These are phyloP conservation scores for Terrapene triunguis DNA, from an alignment of 2,113 vertebrate species.

Conservation along the genomic window DNA sequence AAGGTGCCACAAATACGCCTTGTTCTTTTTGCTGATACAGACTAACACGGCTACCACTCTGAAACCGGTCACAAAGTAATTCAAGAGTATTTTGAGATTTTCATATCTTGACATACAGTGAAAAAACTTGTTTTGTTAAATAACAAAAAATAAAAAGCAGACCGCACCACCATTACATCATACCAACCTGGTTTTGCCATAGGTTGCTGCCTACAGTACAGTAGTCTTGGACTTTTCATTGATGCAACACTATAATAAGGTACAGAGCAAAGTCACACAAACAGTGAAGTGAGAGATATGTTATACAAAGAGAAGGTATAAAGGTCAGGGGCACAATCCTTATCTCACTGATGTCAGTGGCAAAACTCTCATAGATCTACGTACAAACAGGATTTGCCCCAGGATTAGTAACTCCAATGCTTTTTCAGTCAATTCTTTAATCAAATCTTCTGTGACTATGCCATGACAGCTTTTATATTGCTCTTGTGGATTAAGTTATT, in stretches of 20 bases:
- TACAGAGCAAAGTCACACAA: neutral
- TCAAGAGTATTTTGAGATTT: no score
- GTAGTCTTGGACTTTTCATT: neutral
- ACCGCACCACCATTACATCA: no score
- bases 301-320: neutral
- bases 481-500: no score
- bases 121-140: no score
- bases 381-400: neutral
- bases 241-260: neutral
- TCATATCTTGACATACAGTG: no score
- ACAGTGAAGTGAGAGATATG: neutral
- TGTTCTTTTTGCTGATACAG: no score
- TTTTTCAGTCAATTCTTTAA: neutral
- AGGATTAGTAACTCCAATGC: neutral
- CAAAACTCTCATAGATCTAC: neutral
- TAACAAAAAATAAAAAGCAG: no score
- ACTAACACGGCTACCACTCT: no score
- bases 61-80: no score
- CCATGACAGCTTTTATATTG: neutral
- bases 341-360: neutral
- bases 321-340: neutral
- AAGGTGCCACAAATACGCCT: no score
- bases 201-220: neutral
- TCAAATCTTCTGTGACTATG: neutral
- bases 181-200: no score